Conservation (phyloP, 2,113 vertebrate genomes). For the Melanerpes aurifrons region DNA sequence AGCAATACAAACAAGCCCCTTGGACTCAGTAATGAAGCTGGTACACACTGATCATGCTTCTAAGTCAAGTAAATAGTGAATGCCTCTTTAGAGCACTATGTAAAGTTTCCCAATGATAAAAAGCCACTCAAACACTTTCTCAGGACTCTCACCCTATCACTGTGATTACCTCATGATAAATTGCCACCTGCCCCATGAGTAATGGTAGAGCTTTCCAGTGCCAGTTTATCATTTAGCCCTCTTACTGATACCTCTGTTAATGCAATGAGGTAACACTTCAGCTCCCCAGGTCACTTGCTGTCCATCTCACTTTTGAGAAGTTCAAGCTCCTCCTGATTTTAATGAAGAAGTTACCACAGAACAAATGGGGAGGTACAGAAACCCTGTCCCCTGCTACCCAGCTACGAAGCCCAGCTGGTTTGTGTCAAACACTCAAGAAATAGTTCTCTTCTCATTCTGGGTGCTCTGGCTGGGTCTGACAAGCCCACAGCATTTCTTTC, state of each 20-base stretch:
- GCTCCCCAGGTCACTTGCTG: not conserved
- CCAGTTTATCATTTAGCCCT: not conserved
- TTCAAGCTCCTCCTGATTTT: not conserved
- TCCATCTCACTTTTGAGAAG: not conserved
- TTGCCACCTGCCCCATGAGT: constrained; percentile 13
- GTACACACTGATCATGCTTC: not conserved
- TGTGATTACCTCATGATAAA: not conserved
- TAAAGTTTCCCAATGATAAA: not conserved
- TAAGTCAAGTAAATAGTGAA: constrained; percentile 32
- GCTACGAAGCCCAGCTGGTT: constrained; percentile 20
- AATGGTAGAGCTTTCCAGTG: not conserved
- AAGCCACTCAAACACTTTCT: not conserved
- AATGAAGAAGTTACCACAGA: not conserved
- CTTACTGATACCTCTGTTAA: not conserved
- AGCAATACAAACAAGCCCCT: not conserved
- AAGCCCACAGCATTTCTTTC: constrained; percentile 45
- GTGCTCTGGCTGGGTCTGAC: not conserved
- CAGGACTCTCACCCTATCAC: not conserved
- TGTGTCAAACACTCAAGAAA: not conserved
- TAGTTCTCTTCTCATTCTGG: not conserved
- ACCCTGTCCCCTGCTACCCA: not conserved
- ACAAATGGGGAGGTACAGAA: not conserved
- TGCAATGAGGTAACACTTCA: not conserved
- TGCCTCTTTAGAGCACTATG: not conserved
- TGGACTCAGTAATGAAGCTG: not conserved